phyloP scores from a whole-genome alignment of 1,140 invertebrate species.

The Lordiphosa clarofinis region DNA sequence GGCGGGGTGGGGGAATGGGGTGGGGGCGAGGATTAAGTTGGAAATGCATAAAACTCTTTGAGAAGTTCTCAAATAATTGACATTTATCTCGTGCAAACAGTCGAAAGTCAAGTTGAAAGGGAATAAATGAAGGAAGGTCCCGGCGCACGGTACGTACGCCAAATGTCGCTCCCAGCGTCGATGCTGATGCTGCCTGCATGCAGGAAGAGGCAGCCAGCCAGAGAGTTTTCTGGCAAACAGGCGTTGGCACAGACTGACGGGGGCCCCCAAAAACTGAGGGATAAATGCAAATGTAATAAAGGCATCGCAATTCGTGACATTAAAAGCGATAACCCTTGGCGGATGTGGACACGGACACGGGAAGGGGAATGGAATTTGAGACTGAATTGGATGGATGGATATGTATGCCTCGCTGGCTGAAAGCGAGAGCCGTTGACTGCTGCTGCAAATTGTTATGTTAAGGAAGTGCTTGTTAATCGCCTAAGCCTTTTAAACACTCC shows the following conservation, averaged over 20 bases:
- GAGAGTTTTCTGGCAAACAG: slow-evolving; percentile 11
- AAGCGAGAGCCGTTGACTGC: background rate
- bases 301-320: slow-evolving; percentile 23
- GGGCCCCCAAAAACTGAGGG: slow-evolving; percentile 3
- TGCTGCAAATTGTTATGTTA: slow-evolving; percentile 21
- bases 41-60: slow-evolving; percentile 25
- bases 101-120: slow-evolving; percentile 26
- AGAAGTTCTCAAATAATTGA: slow-evolving; percentile 29
- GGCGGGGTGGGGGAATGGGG: no score
- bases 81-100: slow-evolving; percentile 30
- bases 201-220: slow-evolving; percentile 9
- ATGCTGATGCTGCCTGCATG: slow-evolving; percentile 1
- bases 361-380: no score
- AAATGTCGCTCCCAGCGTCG: slow-evolving; percentile 6
- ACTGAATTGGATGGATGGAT: slow-evolving; percentile 1
- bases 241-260: background rate
- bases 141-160: slow-evolving; percentile 2
- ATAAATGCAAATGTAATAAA: slow-evolving; percentile 24
- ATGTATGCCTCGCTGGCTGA: slow-evolving; percentile 1
- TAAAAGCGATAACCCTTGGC: slow-evolving; percentile 18
- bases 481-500: slow-evolving; percentile 18
- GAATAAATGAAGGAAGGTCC: slow-evolving; percentile 21
- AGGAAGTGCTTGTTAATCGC: slow-evolving; percentile 21
- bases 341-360: slow-evolving; percentile 11
- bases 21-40: slow-evolving; percentile 12